Percentiles rank a stretch among this genome's conserved stretches.
Evolutionary conservation across 1,140 invertebrate species (phyloP).

Genomic region (Papilio glaucus): DNA sequence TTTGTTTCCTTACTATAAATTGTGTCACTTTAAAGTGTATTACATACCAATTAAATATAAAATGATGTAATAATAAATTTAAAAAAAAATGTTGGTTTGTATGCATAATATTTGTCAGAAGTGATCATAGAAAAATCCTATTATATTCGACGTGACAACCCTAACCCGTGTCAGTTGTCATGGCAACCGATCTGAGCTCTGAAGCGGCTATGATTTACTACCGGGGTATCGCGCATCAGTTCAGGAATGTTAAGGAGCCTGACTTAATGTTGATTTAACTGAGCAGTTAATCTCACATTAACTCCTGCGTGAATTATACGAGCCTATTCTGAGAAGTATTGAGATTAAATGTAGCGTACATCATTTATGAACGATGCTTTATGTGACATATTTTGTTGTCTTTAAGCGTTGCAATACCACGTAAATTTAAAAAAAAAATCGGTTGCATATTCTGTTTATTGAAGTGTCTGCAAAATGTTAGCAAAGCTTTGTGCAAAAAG

Average conservation of each 20-base stretch:
- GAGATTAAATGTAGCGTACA: background rate
- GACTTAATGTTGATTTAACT: constrained; percentile 22
- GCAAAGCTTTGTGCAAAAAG: no score
- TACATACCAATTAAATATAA: no score
- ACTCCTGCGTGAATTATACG: constrained; percentile 10
- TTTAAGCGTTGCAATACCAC: no score
- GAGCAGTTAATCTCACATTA: constrained; percentile 15
- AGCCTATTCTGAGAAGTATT: background rate
- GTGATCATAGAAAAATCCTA: background rate
- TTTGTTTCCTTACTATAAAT: no score
- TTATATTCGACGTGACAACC: background rate
- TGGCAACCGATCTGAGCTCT: background rate
- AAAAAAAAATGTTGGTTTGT: no score
- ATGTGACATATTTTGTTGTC: background rate
- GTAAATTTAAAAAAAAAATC: no score
- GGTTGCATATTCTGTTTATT: no score
- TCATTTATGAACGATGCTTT: background rate
- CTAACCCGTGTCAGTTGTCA: background rate
- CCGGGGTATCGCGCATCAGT: background rate
- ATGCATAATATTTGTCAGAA: no score
- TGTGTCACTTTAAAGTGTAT: no score
- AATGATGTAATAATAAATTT: no score
- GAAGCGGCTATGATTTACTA: constrained; percentile 19
- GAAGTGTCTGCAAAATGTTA: no score
- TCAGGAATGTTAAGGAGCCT: background rate